Evolutionary conservation across 2,797 vertebrate genomes (phyloP).

Genomic region (Megalops cyprinoides): DNA sequence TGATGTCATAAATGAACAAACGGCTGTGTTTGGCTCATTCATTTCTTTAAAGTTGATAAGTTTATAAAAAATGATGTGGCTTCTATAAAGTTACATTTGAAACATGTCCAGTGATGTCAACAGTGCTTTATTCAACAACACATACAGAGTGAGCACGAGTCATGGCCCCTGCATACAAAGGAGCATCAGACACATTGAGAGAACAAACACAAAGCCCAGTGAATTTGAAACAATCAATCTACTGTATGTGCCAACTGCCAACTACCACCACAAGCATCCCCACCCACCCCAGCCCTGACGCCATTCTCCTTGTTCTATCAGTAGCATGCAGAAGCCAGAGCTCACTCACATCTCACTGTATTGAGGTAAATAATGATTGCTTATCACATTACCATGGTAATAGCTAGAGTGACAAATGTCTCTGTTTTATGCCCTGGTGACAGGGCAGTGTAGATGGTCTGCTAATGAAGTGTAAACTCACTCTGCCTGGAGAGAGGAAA

Average conservation of each 20-base stretch:
- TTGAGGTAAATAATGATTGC: slow-evolving; percentile 14
- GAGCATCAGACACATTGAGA: not conserved
- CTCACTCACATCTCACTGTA: slow-evolving; percentile 1
- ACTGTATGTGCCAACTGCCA: not conserved
- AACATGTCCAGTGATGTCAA: slow-evolving; percentile 2
- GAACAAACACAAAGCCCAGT: slow-evolving; percentile 19
- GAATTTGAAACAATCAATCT: slow-evolving; percentile 30
- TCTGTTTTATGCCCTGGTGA: slow-evolving; percentile 7
- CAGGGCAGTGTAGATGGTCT: not conserved
- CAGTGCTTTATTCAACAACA: not conserved
- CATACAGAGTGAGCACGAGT: not conserved
- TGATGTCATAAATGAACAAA: not conserved
- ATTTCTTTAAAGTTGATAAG: not conserved
- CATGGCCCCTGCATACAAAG: slow-evolving; percentile 7
- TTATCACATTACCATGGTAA: slow-evolving; percentile 30
- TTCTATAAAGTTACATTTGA: not conserved
- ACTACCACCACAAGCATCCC: too few relatives aligned
- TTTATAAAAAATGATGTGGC: slow-evolving; percentile 1
- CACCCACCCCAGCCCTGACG: not conserved
- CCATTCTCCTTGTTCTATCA: not conserved
- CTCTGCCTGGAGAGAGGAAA: not conserved
- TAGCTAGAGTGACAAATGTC: slow-evolving; percentile 18
- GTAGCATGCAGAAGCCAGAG: not conserved
- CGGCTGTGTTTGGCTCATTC: not conserved
- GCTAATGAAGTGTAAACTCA: slow-evolving; percentile 12